Percentiles rank a stretch among this genome's conserved stretches.
Evolutionary conservation across 2,888 invertebrate genomes (phyloP).

Genomic region (Isoperla grammatica): DNA sequence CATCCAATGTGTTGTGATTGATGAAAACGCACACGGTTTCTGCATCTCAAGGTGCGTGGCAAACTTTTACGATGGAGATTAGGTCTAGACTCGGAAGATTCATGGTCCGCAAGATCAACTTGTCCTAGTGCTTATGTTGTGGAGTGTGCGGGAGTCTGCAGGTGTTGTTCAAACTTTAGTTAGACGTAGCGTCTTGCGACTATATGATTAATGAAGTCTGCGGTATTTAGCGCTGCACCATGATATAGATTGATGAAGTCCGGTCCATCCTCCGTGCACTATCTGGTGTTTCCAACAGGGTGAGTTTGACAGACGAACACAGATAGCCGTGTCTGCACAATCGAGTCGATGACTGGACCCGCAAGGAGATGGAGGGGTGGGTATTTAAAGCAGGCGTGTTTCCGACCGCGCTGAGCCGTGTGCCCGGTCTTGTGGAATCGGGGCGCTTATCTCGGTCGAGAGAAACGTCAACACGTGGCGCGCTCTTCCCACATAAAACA

Average conservation of each 20-base stretch:
- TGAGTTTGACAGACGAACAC: background rate
- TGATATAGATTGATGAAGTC: slow-evolving; percentile 17
- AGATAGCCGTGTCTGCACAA: background rate
- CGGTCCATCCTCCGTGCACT: background rate
- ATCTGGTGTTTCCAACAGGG: background rate
- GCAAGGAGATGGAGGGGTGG: background rate
- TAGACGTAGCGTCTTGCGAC: background rate
- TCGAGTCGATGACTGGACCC: background rate
- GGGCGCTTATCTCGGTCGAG: background rate
- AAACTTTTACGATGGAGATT: no score
- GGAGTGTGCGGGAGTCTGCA: background rate
- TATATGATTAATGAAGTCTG: slow-evolving; percentile 11
- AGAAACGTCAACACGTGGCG: background rate
- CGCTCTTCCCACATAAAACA: slow-evolving; percentile 6
- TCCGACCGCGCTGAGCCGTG: background rate
- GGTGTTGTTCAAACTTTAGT: slow-evolving; percentile 6
- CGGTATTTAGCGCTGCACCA: background rate
- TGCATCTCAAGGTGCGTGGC: no score
- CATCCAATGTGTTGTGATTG: no score
- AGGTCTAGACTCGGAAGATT: background rate
- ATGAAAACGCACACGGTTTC: no score
- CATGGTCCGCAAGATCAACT: slow-evolving; percentile 8
- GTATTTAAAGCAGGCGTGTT: background rate
- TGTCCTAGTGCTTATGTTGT: background rate
- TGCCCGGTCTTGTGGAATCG: slow-evolving; percentile 4